Base-by-base conservation (phyloP, 2,888 invertebrate genomes). In the Dicroscelio sp. region DNA sequence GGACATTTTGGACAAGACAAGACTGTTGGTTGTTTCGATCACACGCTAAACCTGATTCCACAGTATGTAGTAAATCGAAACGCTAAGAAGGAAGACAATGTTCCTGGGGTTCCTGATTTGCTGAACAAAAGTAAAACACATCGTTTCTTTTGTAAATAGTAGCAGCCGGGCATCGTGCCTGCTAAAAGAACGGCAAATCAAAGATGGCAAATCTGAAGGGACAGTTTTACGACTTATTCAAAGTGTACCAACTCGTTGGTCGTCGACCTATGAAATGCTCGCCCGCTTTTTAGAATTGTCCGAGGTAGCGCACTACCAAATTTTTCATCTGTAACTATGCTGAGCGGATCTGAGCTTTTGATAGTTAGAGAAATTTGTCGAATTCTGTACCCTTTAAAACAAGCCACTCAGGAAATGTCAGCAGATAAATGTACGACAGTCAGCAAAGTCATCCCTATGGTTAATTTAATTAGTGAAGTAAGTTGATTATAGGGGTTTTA, bases 371-470 rank as follows among this genome's bases (percentile, higher is more conserved):
- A n/a, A 12, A 23, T 69, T 33, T n/a, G n/a, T 2, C 8, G 30
- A n/a, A 38, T 69, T 33, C 25, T 69, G 20, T 5, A 17, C 8
- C 69, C 69, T 33, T 35, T 69, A 25, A 8, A 69, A 23, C 12
- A 23, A 33, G 69, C 69, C 5, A 69, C 69, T n/a, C 17, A 6
- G 38, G 69, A 69, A 35, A 69, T 69, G 69, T 69, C 69, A 23
- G 35, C 69, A 33, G 69, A 69, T 25, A 69, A 35, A 33, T 10
- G 20, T 20, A 69, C 69, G 20, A 69, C 69, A 33, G 35, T 31
- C 20, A 69, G 69, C 33, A 69, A 69, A 35, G 35, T 69, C 14
- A 69, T 69, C n/a, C 69, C 69, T 35, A 69, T 69, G 69, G 69
- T 35, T n/a, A 69, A 69, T 5, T 10, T 35, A 14, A 35, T 35